These are phyloP conservation scores for Mormoops blainvillei DNA, from an alignment of 2,113 vertebrate species.

Conservation along the genomic window DNA sequence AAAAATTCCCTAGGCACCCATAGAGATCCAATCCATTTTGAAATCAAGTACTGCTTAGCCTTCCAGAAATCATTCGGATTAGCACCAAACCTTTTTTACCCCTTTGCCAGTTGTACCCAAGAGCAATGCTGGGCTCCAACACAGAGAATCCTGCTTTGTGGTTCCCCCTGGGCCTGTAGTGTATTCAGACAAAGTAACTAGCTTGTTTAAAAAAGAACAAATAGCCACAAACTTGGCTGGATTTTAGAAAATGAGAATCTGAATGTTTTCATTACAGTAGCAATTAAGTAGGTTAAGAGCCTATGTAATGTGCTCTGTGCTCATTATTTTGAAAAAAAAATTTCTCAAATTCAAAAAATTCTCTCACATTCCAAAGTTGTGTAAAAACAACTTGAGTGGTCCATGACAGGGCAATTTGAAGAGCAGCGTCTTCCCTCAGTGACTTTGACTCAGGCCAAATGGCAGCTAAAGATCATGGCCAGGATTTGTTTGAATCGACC, in stretches of 20 bases:
- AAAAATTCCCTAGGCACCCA: constrained; percentile 17
- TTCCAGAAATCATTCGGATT: not conserved
- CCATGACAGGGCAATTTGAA: not conserved
- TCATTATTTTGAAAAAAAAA: not conserved
- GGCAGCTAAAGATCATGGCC: not conserved
- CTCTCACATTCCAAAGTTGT: not conserved
- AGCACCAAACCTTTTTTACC: not conserved
- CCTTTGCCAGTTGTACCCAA: not conserved
- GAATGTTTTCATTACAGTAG: not conserved
- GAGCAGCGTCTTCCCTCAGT: not conserved
- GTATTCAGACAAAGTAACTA: not conserved
- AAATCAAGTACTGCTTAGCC: not conserved
- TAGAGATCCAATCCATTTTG: not conserved
- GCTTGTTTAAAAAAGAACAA: constrained; percentile 25
- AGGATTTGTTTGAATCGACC: not conserved
- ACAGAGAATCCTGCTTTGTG: not conserved
- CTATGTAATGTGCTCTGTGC: not conserved
- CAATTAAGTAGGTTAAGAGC: not conserved
- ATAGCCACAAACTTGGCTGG: not conserved
- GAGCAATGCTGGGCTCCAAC: not conserved
- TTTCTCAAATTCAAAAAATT: not conserved
- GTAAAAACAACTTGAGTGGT: not conserved
- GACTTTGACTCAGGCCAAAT: not conserved
- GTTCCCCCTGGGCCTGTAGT: not conserved
- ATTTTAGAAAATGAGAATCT: not conserved